These are phyloP conservation scores for Capitella teleta DNA, from an alignment of 1,140 invertebrate genomes.

Conservation along the genomic window DNA sequence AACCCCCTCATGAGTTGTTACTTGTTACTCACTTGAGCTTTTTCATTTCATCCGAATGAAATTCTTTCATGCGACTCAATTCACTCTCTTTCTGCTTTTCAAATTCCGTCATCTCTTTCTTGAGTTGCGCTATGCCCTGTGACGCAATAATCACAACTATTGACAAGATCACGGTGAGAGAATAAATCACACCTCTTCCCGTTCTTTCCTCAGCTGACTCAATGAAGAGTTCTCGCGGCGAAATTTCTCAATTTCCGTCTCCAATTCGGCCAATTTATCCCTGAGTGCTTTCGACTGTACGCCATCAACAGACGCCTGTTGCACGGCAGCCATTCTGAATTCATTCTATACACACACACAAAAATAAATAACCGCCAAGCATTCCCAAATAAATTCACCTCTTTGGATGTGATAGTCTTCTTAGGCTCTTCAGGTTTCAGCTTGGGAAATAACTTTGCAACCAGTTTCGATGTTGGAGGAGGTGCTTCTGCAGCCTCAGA, in stretches of 20 bases:
- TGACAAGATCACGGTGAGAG: neutral
- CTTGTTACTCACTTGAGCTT: conserved; percentile 35
- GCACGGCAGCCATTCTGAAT: conserved; percentile 12
- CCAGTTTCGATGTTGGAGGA: conserved; percentile 33
- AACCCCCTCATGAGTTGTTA: no score
- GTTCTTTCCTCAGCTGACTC: conserved; percentile 29
- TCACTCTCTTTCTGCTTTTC: conserved; percentile 37
- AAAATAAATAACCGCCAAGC: conserved; percentile 3
- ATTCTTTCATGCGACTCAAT: conserved; percentile 33
- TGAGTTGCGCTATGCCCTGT: conserved; percentile 30
- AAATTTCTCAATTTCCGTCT: conserved; percentile 39
- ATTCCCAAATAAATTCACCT: conserved; percentile 1
- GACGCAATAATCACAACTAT: neutral
- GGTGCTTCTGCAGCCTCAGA: conserved; percentile 3
- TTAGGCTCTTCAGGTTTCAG: conserved; percentile 18
- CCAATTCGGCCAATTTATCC: conserved; percentile 35
- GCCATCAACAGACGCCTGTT: conserved; percentile 18
- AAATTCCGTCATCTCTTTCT: conserved; percentile 37
- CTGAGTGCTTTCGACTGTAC: conserved; percentile 32
- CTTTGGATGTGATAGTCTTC: no score
- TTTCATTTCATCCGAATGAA: conserved; percentile 37
- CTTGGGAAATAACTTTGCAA: conserved; percentile 34
- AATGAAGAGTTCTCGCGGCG: conserved; percentile 33
- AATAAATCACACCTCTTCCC: conserved; percentile 37
- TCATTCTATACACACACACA: conserved; percentile 15